phyloP scores from a whole-genome alignment of 2,888 invertebrate species.

The Coenonympha glycerion region DNA sequence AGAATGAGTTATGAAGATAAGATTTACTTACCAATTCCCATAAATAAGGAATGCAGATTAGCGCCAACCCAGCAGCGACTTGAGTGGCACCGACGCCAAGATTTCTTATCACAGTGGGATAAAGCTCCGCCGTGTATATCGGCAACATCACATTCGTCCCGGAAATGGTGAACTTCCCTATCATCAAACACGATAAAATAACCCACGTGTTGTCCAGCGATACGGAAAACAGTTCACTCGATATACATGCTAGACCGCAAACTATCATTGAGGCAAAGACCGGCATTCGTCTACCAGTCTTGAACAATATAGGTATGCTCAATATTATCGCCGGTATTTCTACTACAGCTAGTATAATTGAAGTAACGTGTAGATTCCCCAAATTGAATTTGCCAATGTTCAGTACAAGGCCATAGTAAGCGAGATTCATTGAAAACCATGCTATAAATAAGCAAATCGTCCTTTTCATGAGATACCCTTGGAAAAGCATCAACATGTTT shows the following conservation, averaged over 20 bases:
- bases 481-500: constrained; percentile 80
- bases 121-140: constrained; percentile 83
- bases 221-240: constrained; percentile 73
- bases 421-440: constrained; percentile 86
- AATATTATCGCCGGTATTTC: constrained; percentile 86
- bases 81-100: constrained; percentile 85
- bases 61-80: constrained; percentile 83
- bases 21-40: constrained; percentile 85
- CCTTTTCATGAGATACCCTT: constrained; percentile 79
- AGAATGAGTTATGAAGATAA: too few relatives aligned
- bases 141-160: constrained; percentile 87
- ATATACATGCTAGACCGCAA: constrained; percentile 83
- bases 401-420: constrained; percentile 85
- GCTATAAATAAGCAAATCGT: constrained; percentile 82
- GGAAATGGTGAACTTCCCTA: constrained; percentile 86
- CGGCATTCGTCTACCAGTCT: constrained; percentile 84
- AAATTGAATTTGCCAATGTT: constrained; percentile 84
- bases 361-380: constrained; percentile 83
- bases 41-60: constrained; percentile 86
- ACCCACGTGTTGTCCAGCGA: constrained; percentile 78
- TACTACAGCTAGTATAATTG: constrained; percentile 83
- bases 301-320: constrained; percentile 83
- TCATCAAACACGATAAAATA: constrained; percentile 83
- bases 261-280: constrained; percentile 80
- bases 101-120: constrained; percentile 82